Percentiles rank a stretch among this genome's conserved stretches.
Conservation (phyloP, 2,113 vertebrate genomes). For the Anguilla rostrata region DNA sequence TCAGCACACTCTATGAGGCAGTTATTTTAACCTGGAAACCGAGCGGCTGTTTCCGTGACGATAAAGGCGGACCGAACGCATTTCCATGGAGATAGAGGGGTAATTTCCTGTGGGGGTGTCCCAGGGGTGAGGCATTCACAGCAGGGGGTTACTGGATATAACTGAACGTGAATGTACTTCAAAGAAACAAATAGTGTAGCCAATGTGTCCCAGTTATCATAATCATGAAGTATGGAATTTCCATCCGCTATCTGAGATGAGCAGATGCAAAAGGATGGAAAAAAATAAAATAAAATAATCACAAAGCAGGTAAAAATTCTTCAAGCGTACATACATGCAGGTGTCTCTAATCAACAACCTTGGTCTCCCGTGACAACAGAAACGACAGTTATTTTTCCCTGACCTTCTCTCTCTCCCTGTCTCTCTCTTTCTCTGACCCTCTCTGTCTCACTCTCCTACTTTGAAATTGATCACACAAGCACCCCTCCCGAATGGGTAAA, state of each 20-base stretch:
- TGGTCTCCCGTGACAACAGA: neutral
- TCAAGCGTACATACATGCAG: neutral
- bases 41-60: neutral
- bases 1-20: neutral
- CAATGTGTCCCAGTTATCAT: neutral
- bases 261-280: neutral
- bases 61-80: constrained; percentile 15
- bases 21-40: neutral
- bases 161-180: neutral
- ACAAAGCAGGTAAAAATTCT: neutral
- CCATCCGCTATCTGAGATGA: neutral
- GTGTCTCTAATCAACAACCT: neutral
- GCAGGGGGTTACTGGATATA: constrained; percentile 5
- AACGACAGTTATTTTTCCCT: no score
- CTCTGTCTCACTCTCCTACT: no score
- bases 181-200: neutral
- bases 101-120: neutral
- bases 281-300: neutral
- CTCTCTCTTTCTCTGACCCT: no score
- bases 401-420: no score
- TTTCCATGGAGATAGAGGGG: neutral
- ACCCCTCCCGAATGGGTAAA: neutral
- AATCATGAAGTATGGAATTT: neutral
- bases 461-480: neutral
- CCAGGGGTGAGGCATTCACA: neutral